These are phyloP conservation scores for Oceanites oceanicus DNA, from an alignment of 2,113 vertebrate species.

Conservation along the genomic window DNA sequence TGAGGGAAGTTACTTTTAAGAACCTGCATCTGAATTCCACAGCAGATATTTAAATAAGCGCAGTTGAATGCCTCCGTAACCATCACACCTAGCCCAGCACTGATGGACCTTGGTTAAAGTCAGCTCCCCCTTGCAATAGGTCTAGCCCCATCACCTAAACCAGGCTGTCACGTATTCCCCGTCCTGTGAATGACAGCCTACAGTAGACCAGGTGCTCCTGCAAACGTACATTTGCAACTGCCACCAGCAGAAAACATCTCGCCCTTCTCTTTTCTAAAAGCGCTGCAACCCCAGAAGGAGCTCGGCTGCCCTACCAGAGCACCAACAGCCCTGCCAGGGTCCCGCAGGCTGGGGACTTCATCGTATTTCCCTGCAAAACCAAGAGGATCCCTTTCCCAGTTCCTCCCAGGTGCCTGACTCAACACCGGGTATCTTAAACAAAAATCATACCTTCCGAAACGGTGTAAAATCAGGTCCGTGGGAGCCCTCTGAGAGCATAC, in stretches of 20 bases:
- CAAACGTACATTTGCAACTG: fast-evolving
- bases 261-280: not conserved
- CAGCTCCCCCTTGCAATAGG: too few relatives aligned
- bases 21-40: not conserved
- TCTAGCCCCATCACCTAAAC: not conserved
- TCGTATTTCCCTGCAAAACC: not conserved
- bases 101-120: not conserved
- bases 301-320: not conserved
- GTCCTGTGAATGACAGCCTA: not conserved
- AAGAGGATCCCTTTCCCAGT: not conserved
- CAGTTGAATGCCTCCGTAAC: not conserved
- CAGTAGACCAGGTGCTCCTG: not conserved
- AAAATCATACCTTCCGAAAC: not conserved
- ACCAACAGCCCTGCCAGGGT: not conserved
- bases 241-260: not conserved
- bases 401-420: not conserved
- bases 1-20: not conserved
- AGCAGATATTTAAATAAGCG: not conserved
- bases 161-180: not conserved
- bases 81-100: too few relatives aligned
- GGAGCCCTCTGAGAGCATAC: not conserved
- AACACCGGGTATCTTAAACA: not conserved
- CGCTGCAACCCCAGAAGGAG: not conserved
- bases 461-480: not conserved
- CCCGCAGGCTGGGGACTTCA: not conserved